Conservation (phyloP, 2,113 vertebrate species). For the Brevimyrus niger region DNA sequence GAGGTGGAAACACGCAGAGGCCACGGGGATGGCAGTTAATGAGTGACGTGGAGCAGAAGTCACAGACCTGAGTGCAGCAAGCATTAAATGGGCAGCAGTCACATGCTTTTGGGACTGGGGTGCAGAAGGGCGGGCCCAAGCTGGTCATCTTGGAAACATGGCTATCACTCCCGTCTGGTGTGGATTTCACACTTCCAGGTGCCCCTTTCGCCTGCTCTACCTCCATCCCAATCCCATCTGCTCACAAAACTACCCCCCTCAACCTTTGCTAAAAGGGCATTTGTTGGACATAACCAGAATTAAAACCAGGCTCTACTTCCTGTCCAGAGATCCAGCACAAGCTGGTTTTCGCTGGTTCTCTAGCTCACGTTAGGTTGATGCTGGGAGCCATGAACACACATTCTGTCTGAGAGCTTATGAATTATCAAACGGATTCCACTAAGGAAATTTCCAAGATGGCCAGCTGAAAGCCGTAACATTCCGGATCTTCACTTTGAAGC, state of each 20-base stretch:
- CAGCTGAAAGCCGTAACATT: neutral
- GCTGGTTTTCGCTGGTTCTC: neutral
- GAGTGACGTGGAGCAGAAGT: neutral
- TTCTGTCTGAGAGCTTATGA: neutral
- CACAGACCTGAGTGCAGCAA: neutral
- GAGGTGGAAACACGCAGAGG: neutral
- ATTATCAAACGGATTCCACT: neutral
- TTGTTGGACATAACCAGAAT: neutral
- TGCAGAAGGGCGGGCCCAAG: slow-evolving; percentile 32
- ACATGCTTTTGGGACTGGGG: slow-evolving; percentile 10
- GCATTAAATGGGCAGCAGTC: slow-evolving; percentile 21
- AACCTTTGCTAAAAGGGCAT: neutral
- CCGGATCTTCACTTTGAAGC: slow-evolving; percentile 28
- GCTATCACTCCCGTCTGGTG: neutral
- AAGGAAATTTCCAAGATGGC: slow-evolving; percentile 29
- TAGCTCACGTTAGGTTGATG: neutral
- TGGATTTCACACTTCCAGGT: neutral
- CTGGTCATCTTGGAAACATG: slow-evolving; percentile 28
- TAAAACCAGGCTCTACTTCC: neutral
- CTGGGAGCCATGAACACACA: neutral
- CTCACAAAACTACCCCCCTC: neutral
- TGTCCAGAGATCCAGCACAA: neutral
- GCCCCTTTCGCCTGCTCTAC: neutral
- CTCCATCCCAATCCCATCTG: neutral
- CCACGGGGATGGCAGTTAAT: slow-evolving; percentile 6